These are phyloP conservation scores for Pogonophryne albipinna DNA, from an alignment of 2,797 vertebrate species.

Conservation along the genomic window DNA sequence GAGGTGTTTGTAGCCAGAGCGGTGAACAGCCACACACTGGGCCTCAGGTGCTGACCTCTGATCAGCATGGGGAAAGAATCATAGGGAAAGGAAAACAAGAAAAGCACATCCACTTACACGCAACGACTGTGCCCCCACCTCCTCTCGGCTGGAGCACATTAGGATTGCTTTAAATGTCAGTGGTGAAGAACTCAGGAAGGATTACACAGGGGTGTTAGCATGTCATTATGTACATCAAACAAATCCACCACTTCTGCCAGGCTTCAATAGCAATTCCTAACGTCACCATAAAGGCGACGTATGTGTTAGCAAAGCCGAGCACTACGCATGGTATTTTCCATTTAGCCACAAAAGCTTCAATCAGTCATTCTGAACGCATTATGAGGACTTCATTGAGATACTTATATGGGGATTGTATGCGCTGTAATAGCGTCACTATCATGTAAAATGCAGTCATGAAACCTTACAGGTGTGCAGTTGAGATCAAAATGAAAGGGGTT, in stretches of 20 bases:
- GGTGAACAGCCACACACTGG: not conserved
- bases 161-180: conserved; percentile 71
- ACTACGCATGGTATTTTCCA: conserved; percentile 31
- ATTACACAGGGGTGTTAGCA: conserved; percentile 71
- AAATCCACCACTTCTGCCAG: conserved; percentile 57
- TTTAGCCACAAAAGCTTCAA: conserved; percentile 39
- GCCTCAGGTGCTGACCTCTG: conserved; percentile 22
- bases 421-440: too few species aligned
- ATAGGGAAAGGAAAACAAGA: not conserved
- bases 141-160: conserved; percentile 58
- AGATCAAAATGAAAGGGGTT: too few species aligned
- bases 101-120: conserved; percentile 24
- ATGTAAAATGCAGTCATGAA: too few species aligned
- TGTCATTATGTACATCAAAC: conserved; percentile 71
- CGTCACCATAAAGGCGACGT: conserved; percentile 16
- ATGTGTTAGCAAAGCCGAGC: conserved; percentile 22
- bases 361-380: conserved; percentile 30
- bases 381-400: conserved; percentile 38
- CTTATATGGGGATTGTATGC: conserved; percentile 7
- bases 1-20: conserved; percentile 13
- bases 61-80: not conserved
- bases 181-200: conserved; percentile 63
- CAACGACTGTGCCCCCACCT: conserved; percentile 17
- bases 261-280: conserved; percentile 53
- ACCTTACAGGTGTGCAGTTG: too few species aligned